These are phyloP conservation scores for Bungarus multicinctus DNA, from an alignment of 2,113 vertebrate genomes.

Conservation along the genomic window DNA sequence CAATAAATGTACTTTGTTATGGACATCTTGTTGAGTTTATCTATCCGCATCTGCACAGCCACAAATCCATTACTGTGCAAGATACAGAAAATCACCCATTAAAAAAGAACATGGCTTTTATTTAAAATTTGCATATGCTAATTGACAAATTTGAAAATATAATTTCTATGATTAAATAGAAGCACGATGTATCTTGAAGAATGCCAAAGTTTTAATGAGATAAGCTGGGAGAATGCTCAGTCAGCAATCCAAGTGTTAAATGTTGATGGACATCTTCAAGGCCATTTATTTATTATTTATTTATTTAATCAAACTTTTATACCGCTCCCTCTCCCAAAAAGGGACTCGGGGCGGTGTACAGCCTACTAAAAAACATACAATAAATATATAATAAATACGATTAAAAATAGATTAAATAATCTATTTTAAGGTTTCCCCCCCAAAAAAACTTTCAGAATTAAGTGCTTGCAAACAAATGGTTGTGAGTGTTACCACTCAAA, in stretches of 20 bases:
- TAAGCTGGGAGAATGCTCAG: not conserved
- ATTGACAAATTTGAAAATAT: not conserved
- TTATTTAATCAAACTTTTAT: no score
- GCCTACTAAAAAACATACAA: no score
- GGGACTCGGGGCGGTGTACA: no score
- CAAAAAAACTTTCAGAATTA: not conserved
- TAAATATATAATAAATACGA: no score
- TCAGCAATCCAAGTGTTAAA: not conserved
- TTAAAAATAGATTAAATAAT: no score
- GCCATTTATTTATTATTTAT: no score
- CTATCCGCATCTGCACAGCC: no score
- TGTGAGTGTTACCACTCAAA: not conserved
- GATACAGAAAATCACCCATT: no score
- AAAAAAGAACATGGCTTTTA: not conserved
- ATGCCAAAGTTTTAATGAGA: not conserved
- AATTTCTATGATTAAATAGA: not conserved
- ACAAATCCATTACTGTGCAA: no score
- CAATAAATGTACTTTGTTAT: no score
- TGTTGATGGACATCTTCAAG: not conserved
- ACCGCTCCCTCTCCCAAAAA: no score
- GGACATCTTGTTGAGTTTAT: no score
- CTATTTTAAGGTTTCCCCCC: not conserved
- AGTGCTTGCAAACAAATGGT: not conserved
- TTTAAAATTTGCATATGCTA: not conserved
- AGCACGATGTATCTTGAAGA: not conserved